These are phyloP conservation scores for Drosophila parabipectinata DNA, from an alignment of 1,140 invertebrate species.

Conservation along the genomic window DNA sequence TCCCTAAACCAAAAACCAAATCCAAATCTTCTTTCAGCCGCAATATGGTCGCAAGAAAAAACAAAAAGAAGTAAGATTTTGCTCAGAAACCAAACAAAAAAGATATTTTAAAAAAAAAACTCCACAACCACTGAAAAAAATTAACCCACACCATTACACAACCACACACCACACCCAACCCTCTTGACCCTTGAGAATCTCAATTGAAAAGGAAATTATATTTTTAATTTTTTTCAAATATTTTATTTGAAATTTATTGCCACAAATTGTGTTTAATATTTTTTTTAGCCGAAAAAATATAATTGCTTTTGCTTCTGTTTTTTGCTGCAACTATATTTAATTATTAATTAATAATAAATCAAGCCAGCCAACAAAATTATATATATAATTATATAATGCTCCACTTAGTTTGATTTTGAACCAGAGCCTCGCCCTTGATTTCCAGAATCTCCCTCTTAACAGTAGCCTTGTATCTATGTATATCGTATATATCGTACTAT, in stretches of 20 bases:
- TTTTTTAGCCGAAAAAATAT: slow-evolving; percentile 36
- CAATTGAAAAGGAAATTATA: slow-evolving; percentile 36
- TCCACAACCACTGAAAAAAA: slow-evolving; percentile 18
- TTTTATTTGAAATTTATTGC: slow-evolving; percentile 51
- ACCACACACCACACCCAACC: slow-evolving; percentile 11
- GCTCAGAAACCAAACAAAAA: slow-evolving; percentile 51
- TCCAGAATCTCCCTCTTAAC: slow-evolving; percentile 23
- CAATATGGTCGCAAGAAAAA: slow-evolving; percentile 96
- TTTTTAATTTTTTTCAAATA: slow-evolving; percentile 37
- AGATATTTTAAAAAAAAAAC: slow-evolving; percentile 38
- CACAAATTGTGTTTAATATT: slow-evolving; percentile 37
- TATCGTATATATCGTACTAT: slow-evolving; percentile 29
- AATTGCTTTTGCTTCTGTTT: slow-evolving; percentile 28
- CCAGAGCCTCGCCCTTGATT: slow-evolving; percentile 2
- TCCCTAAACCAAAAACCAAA: slow-evolving; percentile 69
- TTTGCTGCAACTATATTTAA: slow-evolving; percentile 14
- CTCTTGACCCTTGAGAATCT: slow-evolving; percentile 9
- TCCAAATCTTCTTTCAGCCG: slow-evolving; percentile 84
- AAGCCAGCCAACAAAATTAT: slow-evolving; percentile 29
- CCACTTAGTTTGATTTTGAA: slow-evolving; percentile 36
- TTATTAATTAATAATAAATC: slow-evolving; percentile 24
- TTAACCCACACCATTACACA: slow-evolving; percentile 12
- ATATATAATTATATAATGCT: slow-evolving; percentile 16
- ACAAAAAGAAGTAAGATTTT: slow-evolving; percentile 97
- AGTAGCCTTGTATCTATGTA: slow-evolving; percentile 41